These are phyloP conservation scores for Philhelius pedissequus DNA, from an alignment of 2,888 invertebrate genomes.

Conservation along the genomic window DNA sequence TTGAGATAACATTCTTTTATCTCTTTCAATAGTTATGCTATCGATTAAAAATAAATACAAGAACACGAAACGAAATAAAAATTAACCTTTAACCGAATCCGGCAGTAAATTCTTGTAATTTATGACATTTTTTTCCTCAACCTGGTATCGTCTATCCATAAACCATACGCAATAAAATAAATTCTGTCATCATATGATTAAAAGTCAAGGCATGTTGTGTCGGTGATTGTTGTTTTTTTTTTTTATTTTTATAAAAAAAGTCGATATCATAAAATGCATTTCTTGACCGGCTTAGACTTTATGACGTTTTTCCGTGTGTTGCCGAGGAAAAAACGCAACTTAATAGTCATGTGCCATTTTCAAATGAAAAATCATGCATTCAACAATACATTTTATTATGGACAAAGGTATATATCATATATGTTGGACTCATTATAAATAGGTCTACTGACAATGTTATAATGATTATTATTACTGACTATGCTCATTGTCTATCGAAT, in stretches of 20 bases:
- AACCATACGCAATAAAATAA: constrained; percentile 4
- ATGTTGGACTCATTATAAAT: not conserved
- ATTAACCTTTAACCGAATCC: constrained; percentile 34
- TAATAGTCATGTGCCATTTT: constrained; percentile 8
- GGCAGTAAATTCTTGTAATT: not conserved
- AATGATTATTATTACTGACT: not conserved
- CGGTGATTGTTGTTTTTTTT: not conserved
- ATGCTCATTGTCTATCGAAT: not conserved
- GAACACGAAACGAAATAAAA: not conserved
- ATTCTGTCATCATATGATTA: constrained; percentile 39
- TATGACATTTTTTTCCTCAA: not conserved
- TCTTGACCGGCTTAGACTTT: constrained; percentile 6
- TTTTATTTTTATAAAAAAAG: not conserved
- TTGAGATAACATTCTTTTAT: not conserved
- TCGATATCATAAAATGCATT: not conserved
- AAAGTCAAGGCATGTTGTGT: constrained; percentile 29
- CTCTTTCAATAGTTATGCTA: not conserved
- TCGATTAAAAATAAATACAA: not conserved
- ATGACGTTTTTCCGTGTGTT: constrained; percentile 12
- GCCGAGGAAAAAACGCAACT: not conserved
- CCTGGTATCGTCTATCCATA: not conserved
- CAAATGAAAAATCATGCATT: constrained; percentile 11
- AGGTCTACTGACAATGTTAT: constrained; percentile 1
- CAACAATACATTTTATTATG: not conserved
- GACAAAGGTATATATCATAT: not conserved